Base-by-base conservation (phyloP, 1,140 invertebrate genomes). In the Cataglyphis hispanica region DNA sequence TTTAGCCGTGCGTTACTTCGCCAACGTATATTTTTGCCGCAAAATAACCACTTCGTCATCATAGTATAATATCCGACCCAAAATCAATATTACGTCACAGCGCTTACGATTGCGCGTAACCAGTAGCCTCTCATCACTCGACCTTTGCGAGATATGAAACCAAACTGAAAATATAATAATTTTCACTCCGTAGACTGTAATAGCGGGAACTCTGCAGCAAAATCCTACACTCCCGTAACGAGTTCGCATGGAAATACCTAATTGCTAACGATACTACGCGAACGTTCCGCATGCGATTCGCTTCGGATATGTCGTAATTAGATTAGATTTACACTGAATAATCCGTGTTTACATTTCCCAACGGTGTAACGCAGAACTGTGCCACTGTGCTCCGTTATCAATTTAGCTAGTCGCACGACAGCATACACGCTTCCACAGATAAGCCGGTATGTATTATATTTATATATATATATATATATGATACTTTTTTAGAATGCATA, bases 281-380 rank as follows among this genome's bases (percentile, higher is more conserved):
- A 43, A 43, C 67, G 67, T 13, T 31, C 1, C n/a, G 34, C 34
- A n/a, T n/a, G 13, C 40, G 67, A 37, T 46, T 34, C 53, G 25
- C 5, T n/a, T 50, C 37, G 67, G 67, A 74, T 83, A 37, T 74
- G 56, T 34, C 61, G 53, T 83, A 83, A 83, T 83, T 83, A 60
- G 78, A 83, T 83, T 83, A 83, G 53, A 74, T 83, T 83, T 74
- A 25, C 67, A 60, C 67, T 61, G 78, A 83, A 74, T 83, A 83
- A 83, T n/a, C 70, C 53, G 53, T 72, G 67, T 74, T 83, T 83
- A 83, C 67, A 74, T 72, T 83, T 83, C 67, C 78, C 78, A 81
- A 10, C 43, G 67, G 37, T 72, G 50, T 72, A 81, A 74, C 78
- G 37, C 37, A 31, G 66, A 81, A 81, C 64, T 43, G 67, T 81